phyloP scores from a whole-genome alignment of 2,797 vertebrate genomes.

The Crocodylus rhombifer region DNA sequence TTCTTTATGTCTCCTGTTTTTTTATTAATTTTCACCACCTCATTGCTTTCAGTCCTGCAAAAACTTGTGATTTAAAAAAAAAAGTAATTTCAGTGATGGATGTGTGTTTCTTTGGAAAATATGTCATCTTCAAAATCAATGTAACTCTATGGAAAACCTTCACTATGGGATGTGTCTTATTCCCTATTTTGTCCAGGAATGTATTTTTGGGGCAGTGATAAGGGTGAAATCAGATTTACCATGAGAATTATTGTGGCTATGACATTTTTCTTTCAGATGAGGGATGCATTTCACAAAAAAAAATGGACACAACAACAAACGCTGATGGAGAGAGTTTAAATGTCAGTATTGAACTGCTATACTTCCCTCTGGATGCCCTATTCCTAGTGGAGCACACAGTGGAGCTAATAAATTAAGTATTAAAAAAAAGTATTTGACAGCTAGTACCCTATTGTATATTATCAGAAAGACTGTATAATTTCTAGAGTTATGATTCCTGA shows the following conservation, averaged over 20 bases:
- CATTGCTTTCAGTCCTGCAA: not conserved
- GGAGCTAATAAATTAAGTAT: too few relatives aligned
- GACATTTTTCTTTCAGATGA: not conserved
- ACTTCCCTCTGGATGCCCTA: not conserved
- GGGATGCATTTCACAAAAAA: not conserved
- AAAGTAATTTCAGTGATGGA: not conserved
- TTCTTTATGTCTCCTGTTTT: accelerated
- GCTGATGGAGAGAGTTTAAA: not conserved
- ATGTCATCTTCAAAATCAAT: not conserved
- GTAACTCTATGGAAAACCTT: not conserved
- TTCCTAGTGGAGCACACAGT: too few relatives aligned
- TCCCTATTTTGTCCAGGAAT: not conserved
- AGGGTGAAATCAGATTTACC: not conserved
- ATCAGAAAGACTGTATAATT: not conserved
- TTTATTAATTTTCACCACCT: not conserved
- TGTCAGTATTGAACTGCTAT: not conserved
- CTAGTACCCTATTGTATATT: not conserved
- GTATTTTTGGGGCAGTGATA: not conserved
- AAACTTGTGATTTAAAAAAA: not conserved
- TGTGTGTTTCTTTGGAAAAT: not conserved
- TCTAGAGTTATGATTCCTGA: too few relatives aligned
- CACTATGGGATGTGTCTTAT: not conserved
- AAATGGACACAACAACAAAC: too few relatives aligned
- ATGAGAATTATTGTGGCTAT: not conserved
- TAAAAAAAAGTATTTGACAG: accelerated